Conservation (phyloP, 2,888 invertebrate genomes). For the Drosophila mayaguana region DNA sequence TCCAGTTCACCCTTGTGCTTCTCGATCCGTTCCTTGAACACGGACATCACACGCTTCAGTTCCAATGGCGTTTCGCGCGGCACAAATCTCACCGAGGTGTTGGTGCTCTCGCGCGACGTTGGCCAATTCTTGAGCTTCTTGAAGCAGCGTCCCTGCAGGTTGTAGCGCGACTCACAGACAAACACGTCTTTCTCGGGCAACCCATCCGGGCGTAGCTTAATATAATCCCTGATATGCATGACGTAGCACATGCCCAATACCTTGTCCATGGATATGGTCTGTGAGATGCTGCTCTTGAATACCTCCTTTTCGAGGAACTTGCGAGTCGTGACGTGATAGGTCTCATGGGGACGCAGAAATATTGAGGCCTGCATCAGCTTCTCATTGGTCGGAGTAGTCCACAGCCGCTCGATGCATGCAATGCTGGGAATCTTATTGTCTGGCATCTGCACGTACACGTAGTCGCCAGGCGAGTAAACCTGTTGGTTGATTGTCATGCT, state of each 20-base stretch:
- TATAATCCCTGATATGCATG: constrained; percentile 97
- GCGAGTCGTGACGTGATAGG: constrained; percentile 96
- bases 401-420: constrained; percentile 94
- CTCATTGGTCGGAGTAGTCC: constrained; percentile 92
- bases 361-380: constrained; percentile 97
- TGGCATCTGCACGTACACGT: constrained; percentile 92
- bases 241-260: constrained; percentile 96
- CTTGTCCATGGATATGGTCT: constrained; percentile 93
- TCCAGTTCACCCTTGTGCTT: constrained; percentile 96
- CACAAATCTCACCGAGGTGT: constrained; percentile 88
- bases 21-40: constrained; percentile 95
- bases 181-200: constrained; percentile 97
- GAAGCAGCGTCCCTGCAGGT: constrained; percentile 93
- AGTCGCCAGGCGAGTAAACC: constrained; percentile 93
- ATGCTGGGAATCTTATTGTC: constrained; percentile 89
- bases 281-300: constrained; percentile 96
- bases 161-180: constrained; percentile 98
- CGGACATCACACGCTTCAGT: constrained; percentile 95
- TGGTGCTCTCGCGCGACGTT: constrained; percentile 85
- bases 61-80: constrained; percentile 91
- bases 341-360: constrained; percentile 96
- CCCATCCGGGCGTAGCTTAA: constrained; percentile 94
- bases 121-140: constrained; percentile 96
- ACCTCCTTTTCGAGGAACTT: constrained; percentile 98
- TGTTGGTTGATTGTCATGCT: constrained; percentile 91